Evolutionary conservation across 2,888 invertebrate species (phyloP).

Genomic region (Cantharis nigra): DNA sequence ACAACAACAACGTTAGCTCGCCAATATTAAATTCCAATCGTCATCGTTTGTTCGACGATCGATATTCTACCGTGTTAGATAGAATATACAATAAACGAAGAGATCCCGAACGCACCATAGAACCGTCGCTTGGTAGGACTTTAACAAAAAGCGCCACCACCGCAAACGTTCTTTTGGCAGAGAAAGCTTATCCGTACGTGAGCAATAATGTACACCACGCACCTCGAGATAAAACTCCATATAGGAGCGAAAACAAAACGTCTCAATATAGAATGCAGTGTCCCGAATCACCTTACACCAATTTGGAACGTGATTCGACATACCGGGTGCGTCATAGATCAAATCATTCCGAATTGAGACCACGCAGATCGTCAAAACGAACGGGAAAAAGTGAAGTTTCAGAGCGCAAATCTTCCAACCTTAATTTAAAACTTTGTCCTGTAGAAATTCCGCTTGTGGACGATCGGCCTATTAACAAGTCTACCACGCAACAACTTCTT

Average conservation of each 20-base stretch:
- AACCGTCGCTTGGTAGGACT: constrained; percentile 60
- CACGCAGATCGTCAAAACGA: constrained; percentile 56
- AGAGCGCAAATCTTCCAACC: constrained; percentile 54
- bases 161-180: constrained; percentile 66
- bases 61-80: constrained; percentile 77
- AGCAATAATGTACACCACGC: constrained; percentile 45
- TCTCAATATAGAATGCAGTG: constrained; percentile 32
- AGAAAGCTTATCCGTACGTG: constrained; percentile 68
- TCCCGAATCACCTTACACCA: constrained; percentile 51
- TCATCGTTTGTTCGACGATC: constrained; percentile 72
- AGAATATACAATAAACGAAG: constrained; percentile 66
- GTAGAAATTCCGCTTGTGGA: constrained; percentile 50
- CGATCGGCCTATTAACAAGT: constrained; percentile 34
- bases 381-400: constrained; percentile 68
- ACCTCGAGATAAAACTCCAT: constrained; percentile 69
- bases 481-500: neutral
- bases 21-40: constrained; percentile 61
- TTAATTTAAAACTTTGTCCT: constrained; percentile 60
- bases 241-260: constrained; percentile 45
- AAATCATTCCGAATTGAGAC: constrained; percentile 52
- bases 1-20: constrained; percentile 20
- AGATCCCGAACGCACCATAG: constrained; percentile 70
- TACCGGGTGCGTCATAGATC: constrained; percentile 51
- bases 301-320: constrained; percentile 48
- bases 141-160: constrained; percentile 75